Base-by-base conservation (phyloP, 2,888 invertebrate species). In the Drosophila demipolita region DNA sequence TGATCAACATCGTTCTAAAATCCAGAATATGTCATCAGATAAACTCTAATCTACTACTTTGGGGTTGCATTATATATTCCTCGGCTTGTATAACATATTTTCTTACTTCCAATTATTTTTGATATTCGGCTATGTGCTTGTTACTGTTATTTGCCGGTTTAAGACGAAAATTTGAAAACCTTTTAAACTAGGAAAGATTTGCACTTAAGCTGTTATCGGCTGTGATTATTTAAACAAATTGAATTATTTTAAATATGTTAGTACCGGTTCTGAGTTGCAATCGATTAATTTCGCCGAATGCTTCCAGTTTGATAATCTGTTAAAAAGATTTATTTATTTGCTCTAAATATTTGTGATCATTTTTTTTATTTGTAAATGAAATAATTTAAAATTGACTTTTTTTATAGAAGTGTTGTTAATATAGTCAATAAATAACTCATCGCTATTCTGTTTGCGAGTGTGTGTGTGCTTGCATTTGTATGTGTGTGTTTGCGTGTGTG, bases 401-500 rank as follows among this genome's bases (percentile, higher is more conserved):
- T 38, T 40, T 17, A 17, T 8, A 0, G 4, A 6, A 23, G 23
- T 53, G 29, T 11, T 40, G 11, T 17, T 8, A 29, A 4, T n/a
- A 32, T 20, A 5, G 2, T 42, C 29, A 29, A 29, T 29, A 29
- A 5, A 29, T 29, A 6, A n/a, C 29, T 32, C 59, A 60, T 62
- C 36, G 17, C 66, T 38, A 53, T n/a, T 3, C 1, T 33, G 23
- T 6, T 23, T 17, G 38, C 17, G 15, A 15, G 20, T 42, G 36
- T 35, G 40, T 5, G 17, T 35, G 4, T 45, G 3, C 29, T 20
- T 20, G 9, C 32, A 32, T 32, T 26, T 17, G 15, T 12, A 42
- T 55, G n/a, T 26, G 32, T 1, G 32, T 42, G 40, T 49, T n/a
- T 15, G 61, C 45, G 23, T 55, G 40, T 60, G 17, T 65, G 35